Evolutionary conservation across 2,113 vertebrate species (phyloP), one percentile per base, ranked within the genome.

Genomic region (Dasyprocta punctata): DNA sequence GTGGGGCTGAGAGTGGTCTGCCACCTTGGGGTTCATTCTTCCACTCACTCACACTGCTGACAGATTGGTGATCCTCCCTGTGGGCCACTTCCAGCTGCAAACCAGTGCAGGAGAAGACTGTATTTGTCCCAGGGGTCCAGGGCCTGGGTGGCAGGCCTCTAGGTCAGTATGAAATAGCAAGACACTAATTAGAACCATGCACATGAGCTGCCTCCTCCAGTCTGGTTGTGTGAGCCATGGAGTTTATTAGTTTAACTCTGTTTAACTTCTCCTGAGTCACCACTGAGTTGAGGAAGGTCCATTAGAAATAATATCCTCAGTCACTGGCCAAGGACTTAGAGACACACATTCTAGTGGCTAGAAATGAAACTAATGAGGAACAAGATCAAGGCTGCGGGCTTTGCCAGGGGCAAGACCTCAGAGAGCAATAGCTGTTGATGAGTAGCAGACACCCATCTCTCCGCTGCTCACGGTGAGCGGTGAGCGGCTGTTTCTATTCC

Each of bases 151-250:
- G 36, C 44, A 36, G 60, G 36, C 22, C 38, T 52, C n/a, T 38
- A 3, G 0, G 47, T 22, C 38, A 30, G 6, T 12, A n/a, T 69
- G 54, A 54, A 36, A 36, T 5, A 6, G 14, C 49, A 54, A 16
- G 58, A 90, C 36, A 41, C 9, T n/a, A 19, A 5, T 30, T 11
- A 14, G 36, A 75, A 65, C 20, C 52, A 28, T 30, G 61, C 3
- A 1, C 7, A 5, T 3, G 16, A 71, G 12, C 22, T 16, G 0
- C 1, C 1, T 4, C 16, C 20, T 71, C 61, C 6, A 19, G 6
- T 49, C 49, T 38, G 20, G 56, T 47, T 58, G 33, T 20, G 58
- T 69, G 36, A 77, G 41, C 41, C 3, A 3, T 1, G 14, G 56
- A 52, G 36, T 0, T 58, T 22, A 54, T 13, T 0, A 7, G 11